Evolutionary conservation across 92 coral and sea anemone genomes (phyloP).

Genomic region (Epizoanthus rinbou): DNA sequence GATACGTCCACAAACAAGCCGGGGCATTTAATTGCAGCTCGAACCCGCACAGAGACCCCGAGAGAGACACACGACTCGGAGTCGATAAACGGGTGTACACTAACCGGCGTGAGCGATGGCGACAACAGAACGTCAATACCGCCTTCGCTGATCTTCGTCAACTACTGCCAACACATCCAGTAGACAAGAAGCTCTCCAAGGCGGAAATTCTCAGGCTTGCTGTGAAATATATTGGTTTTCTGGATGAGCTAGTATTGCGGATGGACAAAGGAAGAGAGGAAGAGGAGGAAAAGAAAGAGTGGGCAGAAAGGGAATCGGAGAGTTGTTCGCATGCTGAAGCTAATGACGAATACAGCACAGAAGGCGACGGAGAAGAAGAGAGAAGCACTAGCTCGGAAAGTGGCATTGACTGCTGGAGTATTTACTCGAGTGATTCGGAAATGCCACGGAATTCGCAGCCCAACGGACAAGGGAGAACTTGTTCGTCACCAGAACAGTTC

Average conservation of each 20-base stretch:
- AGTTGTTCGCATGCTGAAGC: background rate
- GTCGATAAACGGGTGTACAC: conserved; percentile 24
- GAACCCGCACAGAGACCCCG: background rate
- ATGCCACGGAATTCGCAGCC: conserved; percentile 16
- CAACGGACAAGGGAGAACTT: background rate
- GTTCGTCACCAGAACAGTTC: background rate
- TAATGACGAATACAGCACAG: background rate
- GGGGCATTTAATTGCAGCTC: background rate
- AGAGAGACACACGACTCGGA: background rate
- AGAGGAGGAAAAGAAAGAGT: background rate
- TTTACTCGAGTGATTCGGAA: conserved; percentile 39
- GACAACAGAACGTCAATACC: conserved; percentile 55
- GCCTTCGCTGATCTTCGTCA: conserved; percentile 53
- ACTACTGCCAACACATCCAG: conserved; percentile 55
- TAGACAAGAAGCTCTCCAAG: conserved; percentile 59
- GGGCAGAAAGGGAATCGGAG: background rate
- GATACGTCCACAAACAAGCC: background rate
- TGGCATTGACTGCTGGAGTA: conserved; percentile 42
- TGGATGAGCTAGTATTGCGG: conserved; percentile 28
- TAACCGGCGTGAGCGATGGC: conserved; percentile 50
- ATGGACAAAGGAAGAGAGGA: conserved; percentile 1
- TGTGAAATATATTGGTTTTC: conserved; percentile 50
- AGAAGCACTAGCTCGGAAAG: conserved; percentile 39
- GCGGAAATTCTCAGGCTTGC: conserved; percentile 56
- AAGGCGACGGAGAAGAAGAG: background rate